Evolutionary conservation across 2,797 vertebrate species (phyloP).

Genomic region (Setipinna tenuifilis): DNA sequence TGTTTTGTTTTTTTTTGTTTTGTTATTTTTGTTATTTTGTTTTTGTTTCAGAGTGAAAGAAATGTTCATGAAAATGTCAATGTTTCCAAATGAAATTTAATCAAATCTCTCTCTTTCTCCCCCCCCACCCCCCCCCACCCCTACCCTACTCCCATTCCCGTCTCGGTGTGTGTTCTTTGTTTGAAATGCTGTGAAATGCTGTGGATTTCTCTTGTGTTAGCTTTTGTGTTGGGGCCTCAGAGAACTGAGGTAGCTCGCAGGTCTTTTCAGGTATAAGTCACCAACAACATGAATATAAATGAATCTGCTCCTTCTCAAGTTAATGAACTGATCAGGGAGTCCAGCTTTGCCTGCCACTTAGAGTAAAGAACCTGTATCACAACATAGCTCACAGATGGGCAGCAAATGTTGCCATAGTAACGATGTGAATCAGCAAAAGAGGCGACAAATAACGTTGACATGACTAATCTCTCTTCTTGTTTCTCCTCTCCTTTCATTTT

Average conservation of each 20-base stretch:
- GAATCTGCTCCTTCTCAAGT: conserved; percentile 1
- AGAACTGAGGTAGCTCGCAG: not conserved
- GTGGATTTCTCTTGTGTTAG: conserved; percentile 24
- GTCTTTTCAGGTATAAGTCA: conserved; percentile 21
- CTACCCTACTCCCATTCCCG: not conserved
- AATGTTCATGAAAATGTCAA: conserved; percentile 14
- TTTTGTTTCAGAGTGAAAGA: conserved; percentile 8
- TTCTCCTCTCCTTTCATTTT: conserved; percentile 57
- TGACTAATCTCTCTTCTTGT: conserved; percentile 78
- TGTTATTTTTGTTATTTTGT: conserved; percentile 32
- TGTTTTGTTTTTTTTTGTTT: conserved; percentile 35
- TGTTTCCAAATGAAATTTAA: conserved; percentile 30
- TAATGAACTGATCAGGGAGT: conserved; percentile 53
- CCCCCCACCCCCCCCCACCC: not conserved
- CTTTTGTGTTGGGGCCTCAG: conserved; percentile 51
- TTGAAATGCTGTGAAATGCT: conserved; percentile 12
- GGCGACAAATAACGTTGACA: conserved; percentile 83
- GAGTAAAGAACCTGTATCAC: conserved; percentile 4
- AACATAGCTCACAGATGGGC: conserved; percentile 53
- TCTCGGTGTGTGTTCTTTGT: not conserved
- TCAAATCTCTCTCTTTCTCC: conserved; percentile 17
- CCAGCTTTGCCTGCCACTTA: conserved; percentile 12
- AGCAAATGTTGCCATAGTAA: conserved; percentile 72
- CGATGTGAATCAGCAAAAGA: conserved; percentile 81
- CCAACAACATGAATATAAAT: conserved; percentile 28